Conservation (phyloP, 1,140 invertebrate species). For the Plodia interpunctella region DNA sequence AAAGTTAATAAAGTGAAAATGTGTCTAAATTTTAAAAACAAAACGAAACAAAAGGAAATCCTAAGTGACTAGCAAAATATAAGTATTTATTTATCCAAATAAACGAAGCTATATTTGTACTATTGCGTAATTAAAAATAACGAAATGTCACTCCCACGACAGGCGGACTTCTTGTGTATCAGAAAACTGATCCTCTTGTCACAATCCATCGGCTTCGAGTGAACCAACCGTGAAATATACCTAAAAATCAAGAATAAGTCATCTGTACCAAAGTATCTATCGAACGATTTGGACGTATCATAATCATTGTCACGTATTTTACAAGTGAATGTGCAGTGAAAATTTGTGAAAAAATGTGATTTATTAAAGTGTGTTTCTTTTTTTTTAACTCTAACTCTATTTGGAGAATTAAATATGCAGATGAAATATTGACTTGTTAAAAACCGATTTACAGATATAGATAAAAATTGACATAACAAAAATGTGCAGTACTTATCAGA, state of each 20-base stretch:
- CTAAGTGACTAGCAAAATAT: too few relatives aligned
- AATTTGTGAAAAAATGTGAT: background rate
- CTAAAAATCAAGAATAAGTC: slow-evolving; percentile 55
- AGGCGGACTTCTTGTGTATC: slow-evolving; percentile 40
- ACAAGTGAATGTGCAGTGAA: background rate
- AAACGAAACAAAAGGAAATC: too few relatives aligned
- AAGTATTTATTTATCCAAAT: too few relatives aligned
- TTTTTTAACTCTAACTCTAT: too few relatives aligned
- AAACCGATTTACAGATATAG: too few relatives aligned
- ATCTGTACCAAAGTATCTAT: slow-evolving; percentile 42
- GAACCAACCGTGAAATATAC: slow-evolving; percentile 66
- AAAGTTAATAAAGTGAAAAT: too few relatives aligned
- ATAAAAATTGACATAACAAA: too few relatives aligned
- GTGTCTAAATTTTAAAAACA: too few relatives aligned
- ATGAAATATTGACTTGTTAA: too few relatives aligned
- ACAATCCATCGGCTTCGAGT: slow-evolving; percentile 56
- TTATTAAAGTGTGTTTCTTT: background rate
- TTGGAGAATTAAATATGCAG: too few relatives aligned
- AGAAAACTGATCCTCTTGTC: slow-evolving; percentile 64
- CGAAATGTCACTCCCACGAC: slow-evolving; percentile 47
- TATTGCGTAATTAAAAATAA: slow-evolving; percentile 14
- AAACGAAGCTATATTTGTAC: too few relatives aligned
- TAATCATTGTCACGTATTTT: slow-evolving; percentile 31
- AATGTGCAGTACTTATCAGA: too few relatives aligned
- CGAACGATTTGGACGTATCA: slow-evolving; percentile 47